Evolutionary conservation across 2,113 vertebrate genomes (phyloP), one percentile per base, ranked within the genome.

Genomic region (Gavia stellata): DNA sequence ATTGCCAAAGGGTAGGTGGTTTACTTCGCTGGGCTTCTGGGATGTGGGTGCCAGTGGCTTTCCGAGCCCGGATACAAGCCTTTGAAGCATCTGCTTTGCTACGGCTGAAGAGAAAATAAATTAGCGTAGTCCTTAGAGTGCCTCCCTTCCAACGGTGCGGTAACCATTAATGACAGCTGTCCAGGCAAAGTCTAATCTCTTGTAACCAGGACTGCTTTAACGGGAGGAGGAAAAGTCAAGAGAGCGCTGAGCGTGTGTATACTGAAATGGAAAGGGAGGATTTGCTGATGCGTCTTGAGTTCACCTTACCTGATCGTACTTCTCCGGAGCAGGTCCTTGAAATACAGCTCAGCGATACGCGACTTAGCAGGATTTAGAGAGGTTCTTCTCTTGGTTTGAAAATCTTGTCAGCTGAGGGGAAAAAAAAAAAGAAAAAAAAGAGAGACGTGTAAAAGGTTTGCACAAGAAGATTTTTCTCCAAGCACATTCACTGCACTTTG

Each of bases 1-100:
- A 59, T 95, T 90, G 91, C 95, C 87, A 67, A 58, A 90, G 85
- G 89, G 33, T 80, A 75, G 49, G 21, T 88, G 78, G 73, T 96
- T 87, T 85, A 25, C 74, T 58, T 49, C 24, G 25, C 78, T 77
- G 10, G 71, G 3, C 58, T 85, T 94, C 66, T 68, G 49, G 58
- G 45, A 15, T 14, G 1, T 3, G 26, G 47, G 40, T 17, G 50
- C 17, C 58, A 53, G 67, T 74, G 86, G 19, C 73, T 84, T 84
- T 92, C 56, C 40, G 73, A 85, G 61, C 75, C 68, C 72, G 62
- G 6, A 23, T 38, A 38, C 8, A 42, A 81, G n/a, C 19, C 38
- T 82, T 92, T 2, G 3, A 40, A 83, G 33, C 33, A 50, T 74
- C 81, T 90, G 40, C n/a, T 90, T 91, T 88, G 66, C 73, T 91